phyloP scores from a whole-genome alignment of 2,888 invertebrate species.

The Corbicula japonica region DNA sequence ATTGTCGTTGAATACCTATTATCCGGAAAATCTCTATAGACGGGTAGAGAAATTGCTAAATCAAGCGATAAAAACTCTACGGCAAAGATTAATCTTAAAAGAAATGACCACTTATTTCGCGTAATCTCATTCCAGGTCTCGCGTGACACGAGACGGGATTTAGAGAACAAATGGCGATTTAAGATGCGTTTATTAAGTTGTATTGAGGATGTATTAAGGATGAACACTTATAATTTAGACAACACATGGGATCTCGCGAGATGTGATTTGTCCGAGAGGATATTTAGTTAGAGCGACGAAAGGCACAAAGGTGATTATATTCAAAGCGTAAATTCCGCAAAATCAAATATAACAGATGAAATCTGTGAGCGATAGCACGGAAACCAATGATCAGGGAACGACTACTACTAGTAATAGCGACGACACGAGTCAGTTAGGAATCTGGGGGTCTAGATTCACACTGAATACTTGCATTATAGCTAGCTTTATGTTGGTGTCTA shows the following conservation, averaged over 20 bases:
- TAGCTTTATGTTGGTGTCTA: no score
- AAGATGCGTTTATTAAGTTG: conserved; percentile 60
- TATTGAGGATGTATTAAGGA: conserved; percentile 52
- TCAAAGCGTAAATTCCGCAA: conserved; percentile 11
- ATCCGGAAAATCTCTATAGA: conserved; percentile 54
- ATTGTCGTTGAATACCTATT: conserved; percentile 23
- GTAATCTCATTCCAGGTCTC: conserved; percentile 67
- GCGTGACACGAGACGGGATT: conserved; percentile 62
- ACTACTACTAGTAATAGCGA: no score
- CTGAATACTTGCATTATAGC: no score
- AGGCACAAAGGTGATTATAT: conserved; percentile 28
- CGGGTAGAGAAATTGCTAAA: conserved; percentile 58
- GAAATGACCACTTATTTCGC: conserved; percentile 64
- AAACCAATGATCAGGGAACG: no score
- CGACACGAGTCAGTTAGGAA: no score
- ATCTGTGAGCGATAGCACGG: no score
- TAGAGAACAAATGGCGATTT: conserved; percentile 44
- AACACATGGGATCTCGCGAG: conserved; percentile 63
- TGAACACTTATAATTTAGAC: conserved; percentile 49
- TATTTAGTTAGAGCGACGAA: conserved; percentile 47
- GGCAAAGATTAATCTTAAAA: conserved; percentile 54
- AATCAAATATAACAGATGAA: conserved; percentile 34
- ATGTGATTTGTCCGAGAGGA: conserved; percentile 46
- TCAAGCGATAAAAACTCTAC: conserved; percentile 59
- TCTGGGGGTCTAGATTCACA: no score